These are phyloP conservation scores for Drosophila fuyamai DNA, from an alignment of 1,140 invertebrate genomes.

Conservation along the genomic window DNA sequence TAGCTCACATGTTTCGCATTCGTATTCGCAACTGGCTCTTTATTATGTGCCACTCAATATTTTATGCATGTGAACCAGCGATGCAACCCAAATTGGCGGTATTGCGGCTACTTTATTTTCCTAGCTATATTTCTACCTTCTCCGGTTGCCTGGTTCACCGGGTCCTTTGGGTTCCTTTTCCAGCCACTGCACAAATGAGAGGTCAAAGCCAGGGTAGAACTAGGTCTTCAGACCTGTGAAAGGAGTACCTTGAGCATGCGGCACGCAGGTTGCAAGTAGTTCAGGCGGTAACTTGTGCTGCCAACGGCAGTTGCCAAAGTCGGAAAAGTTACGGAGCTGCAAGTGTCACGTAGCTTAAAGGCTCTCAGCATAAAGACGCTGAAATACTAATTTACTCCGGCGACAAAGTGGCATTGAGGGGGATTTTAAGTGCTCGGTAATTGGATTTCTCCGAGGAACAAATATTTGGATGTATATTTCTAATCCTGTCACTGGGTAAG, in stretches of 20 bases:
- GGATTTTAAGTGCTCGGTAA: conserved; percentile 24
- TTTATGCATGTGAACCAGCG: conserved; percentile 39
- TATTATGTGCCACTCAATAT: conserved; percentile 42
- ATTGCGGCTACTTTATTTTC: conserved; percentile 22
- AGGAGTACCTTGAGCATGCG: conserved; percentile 9
- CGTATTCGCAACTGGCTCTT: conserved; percentile 16
- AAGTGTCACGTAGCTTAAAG: conserved; percentile 39
- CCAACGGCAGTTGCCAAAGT: conserved; percentile 36
- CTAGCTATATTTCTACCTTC: neutral
- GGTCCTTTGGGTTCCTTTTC: conserved; percentile 19
- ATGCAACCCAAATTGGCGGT: conserved; percentile 47
- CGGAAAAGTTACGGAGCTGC: conserved; percentile 18
- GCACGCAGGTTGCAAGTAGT: conserved; percentile 37
- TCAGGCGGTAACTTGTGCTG: conserved; percentile 27
- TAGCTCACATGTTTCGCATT: conserved; percentile 23
- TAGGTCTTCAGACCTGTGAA: conserved; percentile 1
- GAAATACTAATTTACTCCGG: conserved; percentile 28
- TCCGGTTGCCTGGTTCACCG: conserved; percentile 7
- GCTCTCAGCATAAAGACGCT: conserved; percentile 13
- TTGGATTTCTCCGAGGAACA: conserved; percentile 9
- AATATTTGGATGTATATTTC: neutral
- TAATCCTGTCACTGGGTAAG: neutral
- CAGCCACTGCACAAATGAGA: conserved; percentile 15
- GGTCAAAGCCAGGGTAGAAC: conserved; percentile 13
- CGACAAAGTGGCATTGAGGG: conserved; percentile 1